Percentiles rank a stretch among this genome's conserved stretches.
These are phyloP conservation scores for Sebastes trivittatus DNA, from an alignment of 2,797 vertebrate species.

Conservation along the genomic window DNA sequence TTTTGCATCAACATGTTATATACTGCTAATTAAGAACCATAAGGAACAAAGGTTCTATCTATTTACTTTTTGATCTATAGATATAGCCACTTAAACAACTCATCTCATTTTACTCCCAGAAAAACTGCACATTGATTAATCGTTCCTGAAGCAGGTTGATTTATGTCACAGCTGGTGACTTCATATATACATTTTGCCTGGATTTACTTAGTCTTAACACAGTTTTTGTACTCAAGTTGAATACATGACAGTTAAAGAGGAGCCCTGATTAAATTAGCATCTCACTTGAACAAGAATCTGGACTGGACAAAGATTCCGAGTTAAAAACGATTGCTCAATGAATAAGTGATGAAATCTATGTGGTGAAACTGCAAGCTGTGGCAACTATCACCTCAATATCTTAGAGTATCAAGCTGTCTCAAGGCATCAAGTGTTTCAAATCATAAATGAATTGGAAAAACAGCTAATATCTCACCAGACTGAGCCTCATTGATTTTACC, in stretches of 20 bases:
- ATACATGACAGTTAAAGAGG: constrained; percentile 9
- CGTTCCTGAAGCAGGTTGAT: background rate
- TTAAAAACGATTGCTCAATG: background rate
- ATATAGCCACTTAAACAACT: background rate
- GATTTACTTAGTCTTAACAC: constrained; percentile 19
- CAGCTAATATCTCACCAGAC: constrained; percentile 75
- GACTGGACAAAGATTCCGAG: constrained; percentile 7
- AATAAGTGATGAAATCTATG: constrained; percentile 38
- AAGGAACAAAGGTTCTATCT: background rate
- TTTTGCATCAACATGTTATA: background rate
- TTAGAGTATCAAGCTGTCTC: constrained; percentile 47
- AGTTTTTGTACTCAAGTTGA: constrained; percentile 15
- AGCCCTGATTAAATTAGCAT: constrained; percentile 22
- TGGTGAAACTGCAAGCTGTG: constrained; percentile 41
- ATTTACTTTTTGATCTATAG: background rate
- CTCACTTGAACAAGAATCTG: constrained; percentile 4
- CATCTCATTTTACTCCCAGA: background rate
- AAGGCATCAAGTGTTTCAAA: constrained; percentile 72
- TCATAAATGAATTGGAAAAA: constrained; percentile 79
- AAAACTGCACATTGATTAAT: constrained; percentile 10
- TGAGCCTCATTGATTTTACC: constrained; percentile 76
- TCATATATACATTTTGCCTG: background rate
- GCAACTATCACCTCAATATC: constrained; percentile 48
- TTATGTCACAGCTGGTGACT: constrained; percentile 4
- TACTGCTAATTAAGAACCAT: background rate